Percentiles rank a stretch among this genome's conserved stretches.
Conservation (phyloP, 2,797 vertebrate genomes). For the Mormyrops boulengeri region DNA sequence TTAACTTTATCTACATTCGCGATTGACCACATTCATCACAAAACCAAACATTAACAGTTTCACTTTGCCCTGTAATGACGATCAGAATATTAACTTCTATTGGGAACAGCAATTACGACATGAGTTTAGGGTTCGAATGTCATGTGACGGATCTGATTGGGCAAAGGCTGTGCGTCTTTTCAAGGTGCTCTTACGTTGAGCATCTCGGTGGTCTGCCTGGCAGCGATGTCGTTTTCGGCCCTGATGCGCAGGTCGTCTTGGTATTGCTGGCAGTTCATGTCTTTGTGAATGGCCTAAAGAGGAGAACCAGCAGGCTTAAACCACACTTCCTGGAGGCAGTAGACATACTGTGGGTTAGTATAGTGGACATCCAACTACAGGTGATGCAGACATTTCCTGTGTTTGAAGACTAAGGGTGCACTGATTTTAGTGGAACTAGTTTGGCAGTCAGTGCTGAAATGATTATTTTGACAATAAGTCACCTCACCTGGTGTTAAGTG, state of each 20-base stretch:
- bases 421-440: not conserved
- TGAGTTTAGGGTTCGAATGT: not conserved
- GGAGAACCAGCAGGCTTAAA: slow-evolving; percentile 1
- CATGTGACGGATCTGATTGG: not conserved
- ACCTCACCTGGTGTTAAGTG: not conserved
- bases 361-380: not conserved
- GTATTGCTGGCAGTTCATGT: slow-evolving; percentile 80
- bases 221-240: slow-evolving; percentile 70
- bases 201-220: slow-evolving; percentile 69
- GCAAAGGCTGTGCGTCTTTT: not conserved
- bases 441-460: not conserved
- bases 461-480: not conserved
- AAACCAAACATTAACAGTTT: not conserved
- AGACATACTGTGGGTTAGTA: not conserved
- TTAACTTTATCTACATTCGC: not conserved
- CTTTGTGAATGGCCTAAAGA: slow-evolving; percentile 70
- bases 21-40: not conserved
- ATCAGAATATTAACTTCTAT: not conserved
- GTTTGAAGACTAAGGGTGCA: not conserved
- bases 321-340: not conserved
- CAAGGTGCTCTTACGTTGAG: slow-evolving; percentile 56
- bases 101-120: not conserved
- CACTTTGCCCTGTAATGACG: not conserved
- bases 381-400: not conserved
- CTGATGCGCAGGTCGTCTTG: slow-evolving; percentile 73